Conservation (phyloP, 2,797 vertebrate species). For the Sebastes steindachneri region DNA sequence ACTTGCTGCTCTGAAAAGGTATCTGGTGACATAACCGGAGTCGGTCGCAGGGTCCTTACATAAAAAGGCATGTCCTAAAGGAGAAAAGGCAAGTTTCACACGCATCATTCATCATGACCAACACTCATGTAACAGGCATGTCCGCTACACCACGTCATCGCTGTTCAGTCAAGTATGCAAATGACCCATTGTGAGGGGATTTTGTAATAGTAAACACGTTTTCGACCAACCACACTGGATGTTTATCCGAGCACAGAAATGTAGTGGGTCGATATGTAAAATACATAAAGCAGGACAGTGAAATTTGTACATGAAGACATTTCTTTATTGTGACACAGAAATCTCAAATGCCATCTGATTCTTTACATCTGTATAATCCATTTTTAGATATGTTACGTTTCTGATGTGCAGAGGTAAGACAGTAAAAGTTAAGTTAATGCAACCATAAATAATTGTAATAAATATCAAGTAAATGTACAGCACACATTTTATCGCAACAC, state of each 20-base stretch:
- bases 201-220: background rate
- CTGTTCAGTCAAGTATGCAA: background rate
- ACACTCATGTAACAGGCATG: background rate
- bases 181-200: background rate
- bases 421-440: slow-evolving; percentile 91
- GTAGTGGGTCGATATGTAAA: background rate
- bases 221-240: background rate
- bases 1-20: slow-evolving; percentile 41
- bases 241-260: background rate
- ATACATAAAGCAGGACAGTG: background rate
- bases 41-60: background rate
- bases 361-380: slow-evolving; percentile 86
- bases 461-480: slow-evolving; percentile 97
- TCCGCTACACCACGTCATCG: background rate
- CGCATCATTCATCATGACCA: background rate
- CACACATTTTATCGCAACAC: slow-evolving; percentile 85
- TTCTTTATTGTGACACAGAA: slow-evolving; percentile 87
- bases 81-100: slow-evolving; percentile 18
- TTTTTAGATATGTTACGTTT: slow-evolving; percentile 89
- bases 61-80: slow-evolving; percentile 31
- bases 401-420: slow-evolving; percentile 89
- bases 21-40: slow-evolving; percentile 58
- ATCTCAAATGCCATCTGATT: slow-evolving; percentile 81
- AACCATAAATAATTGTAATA: slow-evolving; percentile 99
- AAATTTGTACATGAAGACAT: slow-evolving; percentile 83